Evolutionary conservation across 2,113 vertebrate genomes (phyloP), one percentile per base, ranked within the genome.

Genomic region (Spermophilus dauricus): DNA sequence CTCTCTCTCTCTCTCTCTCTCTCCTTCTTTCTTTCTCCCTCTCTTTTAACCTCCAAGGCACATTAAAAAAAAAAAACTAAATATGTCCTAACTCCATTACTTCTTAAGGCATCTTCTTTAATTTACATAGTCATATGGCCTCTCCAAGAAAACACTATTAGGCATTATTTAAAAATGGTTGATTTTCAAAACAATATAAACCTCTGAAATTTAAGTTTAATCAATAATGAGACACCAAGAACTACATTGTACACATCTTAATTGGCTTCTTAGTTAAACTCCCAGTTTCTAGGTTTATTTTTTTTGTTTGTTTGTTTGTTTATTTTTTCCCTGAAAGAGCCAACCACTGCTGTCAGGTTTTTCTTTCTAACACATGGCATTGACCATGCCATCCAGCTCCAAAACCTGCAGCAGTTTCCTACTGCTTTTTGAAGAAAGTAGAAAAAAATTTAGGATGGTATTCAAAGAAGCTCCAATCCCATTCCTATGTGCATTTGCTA

Each of bases 141-240:
- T 70, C 34, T 56, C 8, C 37, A 2, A 89, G 32, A 63, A 6
- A 76, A 12, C 48, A 65, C 67, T 51, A 61, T 56, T 75, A 67
- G 37, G 13, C 12, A 69, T 22, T 30, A 28, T 48, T 86, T 89
- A n/a, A 18, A 86, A 92, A 37, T 86, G 20, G 93, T 28, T 91
- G 72, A 58, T 70, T 86, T 96, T 76, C 20, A 73, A 94, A 92
- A 39, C 18, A 67, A 13, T 76, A 10, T n/a, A 93, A 94, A 51
- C 39, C 73, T 26, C 4, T 39, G 53, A 83, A 58, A 80, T 86
- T 90, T 95, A 75, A 58, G 56, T 73, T 90, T 82, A 77, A 37
- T 20, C 37, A 28, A 8, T 53, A 39, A 28, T 53, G 13, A 84
- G 48, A 28, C 20, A 48, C 4, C 10, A 14, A 28, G 37, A 39